These are phyloP conservation scores for Drosophila santomea DNA, from an alignment of 1,140 invertebrate species.

Conservation along the genomic window DNA sequence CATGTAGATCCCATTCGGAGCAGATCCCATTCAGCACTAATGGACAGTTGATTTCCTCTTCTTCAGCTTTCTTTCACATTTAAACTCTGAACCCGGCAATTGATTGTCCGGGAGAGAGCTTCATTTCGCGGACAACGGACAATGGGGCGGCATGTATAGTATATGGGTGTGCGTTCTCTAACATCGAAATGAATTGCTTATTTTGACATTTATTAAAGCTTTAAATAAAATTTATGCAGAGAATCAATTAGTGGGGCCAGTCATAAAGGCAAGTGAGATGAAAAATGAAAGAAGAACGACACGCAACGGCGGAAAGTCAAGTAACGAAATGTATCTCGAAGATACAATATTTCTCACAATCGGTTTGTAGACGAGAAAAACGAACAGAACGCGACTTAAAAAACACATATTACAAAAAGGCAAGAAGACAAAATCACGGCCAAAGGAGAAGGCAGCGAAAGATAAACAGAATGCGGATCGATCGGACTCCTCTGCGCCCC, in stretches of 20 bases:
- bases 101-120: slow-evolving; percentile 76
- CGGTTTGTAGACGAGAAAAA: slow-evolving; percentile 58
- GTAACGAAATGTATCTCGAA: slow-evolving; percentile 58
- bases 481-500: slow-evolving; percentile 16
- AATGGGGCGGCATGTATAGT: slow-evolving; percentile 3
- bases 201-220: slow-evolving; percentile 84
- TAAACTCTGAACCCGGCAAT: slow-evolving; percentile 81
- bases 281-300: slow-evolving; percentile 13
- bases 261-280: slow-evolving; percentile 22
- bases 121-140: slow-evolving; percentile 54
- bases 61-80: slow-evolving; percentile 60
- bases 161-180: slow-evolving; percentile 63
- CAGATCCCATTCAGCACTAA: slow-evolving; percentile 13
- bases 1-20: slow-evolving; percentile 1
- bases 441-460: slow-evolving; percentile 59
- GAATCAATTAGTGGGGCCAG: slow-evolving; percentile 76
- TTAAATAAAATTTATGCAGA: slow-evolving; percentile 84
- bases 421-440: slow-evolving; percentile 76
- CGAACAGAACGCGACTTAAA: slow-evolving; percentile 48
- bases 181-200: slow-evolving; percentile 84
- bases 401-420: slow-evolving; percentile 47
- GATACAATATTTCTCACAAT: slow-evolving; percentile 78
- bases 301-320: slow-evolving; percentile 55
- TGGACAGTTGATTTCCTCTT: slow-evolving; percentile 43
- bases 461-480: slow-evolving; percentile 44